Evolutionary conservation across 1,140 invertebrate genomes (phyloP).

Genomic region (Solen grandis): DNA sequence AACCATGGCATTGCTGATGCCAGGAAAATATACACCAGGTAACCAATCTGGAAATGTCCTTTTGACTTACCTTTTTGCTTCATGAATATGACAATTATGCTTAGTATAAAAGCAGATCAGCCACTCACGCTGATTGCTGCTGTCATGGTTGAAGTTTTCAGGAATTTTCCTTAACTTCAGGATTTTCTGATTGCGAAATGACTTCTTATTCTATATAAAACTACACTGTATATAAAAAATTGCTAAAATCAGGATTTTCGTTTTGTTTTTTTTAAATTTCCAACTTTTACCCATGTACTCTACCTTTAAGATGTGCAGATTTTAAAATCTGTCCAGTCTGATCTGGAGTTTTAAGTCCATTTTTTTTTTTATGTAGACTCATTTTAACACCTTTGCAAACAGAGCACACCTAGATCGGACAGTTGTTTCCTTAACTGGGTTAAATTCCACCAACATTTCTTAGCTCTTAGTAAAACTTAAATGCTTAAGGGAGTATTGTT

Average conservation of each 20-base stretch:
- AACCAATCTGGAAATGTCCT: background rate
- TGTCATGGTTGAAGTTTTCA: background rate
- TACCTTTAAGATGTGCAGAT: background rate
- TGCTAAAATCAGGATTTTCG: no score
- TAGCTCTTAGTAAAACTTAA: background rate
- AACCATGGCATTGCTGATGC: conserved; percentile 40
- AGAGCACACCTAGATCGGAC: no score
- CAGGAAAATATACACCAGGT: conserved; percentile 36
- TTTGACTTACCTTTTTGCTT: background rate
- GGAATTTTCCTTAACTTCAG: background rate
- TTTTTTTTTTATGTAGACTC: no score
- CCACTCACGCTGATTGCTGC: background rate
- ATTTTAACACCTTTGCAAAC: no score
- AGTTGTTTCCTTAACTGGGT: background rate
- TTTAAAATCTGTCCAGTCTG: background rate
- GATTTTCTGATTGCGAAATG: background rate
- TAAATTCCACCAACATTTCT: background rate
- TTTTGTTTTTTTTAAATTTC: no score
- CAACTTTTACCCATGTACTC: no score
- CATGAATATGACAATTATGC: background rate
- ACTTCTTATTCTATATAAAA: no score
- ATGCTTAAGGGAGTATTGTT: no score
- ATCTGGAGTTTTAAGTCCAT: no score
- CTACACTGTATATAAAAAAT: no score
- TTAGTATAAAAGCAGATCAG: background rate